A percentile compares a stretch with the other conserved stretches of the same genome.
These are phyloP conservation scores for Teleogryllus oceanicus DNA, from an alignment of 2,888 invertebrate genomes.

Conservation along the genomic window DNA sequence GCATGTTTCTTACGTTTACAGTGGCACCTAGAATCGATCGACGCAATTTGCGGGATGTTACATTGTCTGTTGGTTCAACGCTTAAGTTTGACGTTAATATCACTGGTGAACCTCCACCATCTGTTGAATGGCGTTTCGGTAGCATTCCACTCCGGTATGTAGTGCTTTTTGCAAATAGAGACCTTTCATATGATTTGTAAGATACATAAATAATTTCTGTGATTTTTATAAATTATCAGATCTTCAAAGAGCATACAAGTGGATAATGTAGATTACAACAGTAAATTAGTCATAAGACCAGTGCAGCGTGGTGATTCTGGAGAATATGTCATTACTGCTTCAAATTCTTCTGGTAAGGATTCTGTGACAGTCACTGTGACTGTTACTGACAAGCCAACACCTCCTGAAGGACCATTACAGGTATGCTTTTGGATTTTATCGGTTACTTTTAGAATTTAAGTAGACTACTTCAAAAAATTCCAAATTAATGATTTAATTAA, in stretches of 20 bases:
- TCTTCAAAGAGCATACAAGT: constrained; percentile 68
- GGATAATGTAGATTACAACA: constrained; percentile 82
- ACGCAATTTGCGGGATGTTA: constrained; percentile 83
- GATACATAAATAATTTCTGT: neutral
- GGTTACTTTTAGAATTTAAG: too few relatives aligned
- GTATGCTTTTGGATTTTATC: constrained; percentile 46
- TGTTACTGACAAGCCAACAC: constrained; percentile 81
- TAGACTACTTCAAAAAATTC: neutral
- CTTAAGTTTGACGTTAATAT: constrained; percentile 92
- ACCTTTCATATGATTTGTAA: neutral
- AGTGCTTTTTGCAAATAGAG: constrained; percentile 41
- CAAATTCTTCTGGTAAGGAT: constrained; percentile 84
- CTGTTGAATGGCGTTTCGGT: constrained; percentile 86
- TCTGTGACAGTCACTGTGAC: constrained; percentile 75
- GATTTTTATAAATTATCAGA: constrained; percentile 30
- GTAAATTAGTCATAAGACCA: constrained; percentile 79
- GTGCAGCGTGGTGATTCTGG: constrained; percentile 78
- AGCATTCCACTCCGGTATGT: constrained; percentile 66
- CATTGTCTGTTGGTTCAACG: constrained; percentile 86
- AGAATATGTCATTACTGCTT: constrained; percentile 80
- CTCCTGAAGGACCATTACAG: constrained; percentile 87
- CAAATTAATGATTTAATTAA: neutral
- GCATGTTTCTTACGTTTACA: constrained; percentile 44
- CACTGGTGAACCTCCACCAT: constrained; percentile 92
- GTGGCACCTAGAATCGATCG: constrained; percentile 96